Evolutionary conservation across 1,140 invertebrate species (phyloP).

Genomic region (Atta colombica): DNA sequence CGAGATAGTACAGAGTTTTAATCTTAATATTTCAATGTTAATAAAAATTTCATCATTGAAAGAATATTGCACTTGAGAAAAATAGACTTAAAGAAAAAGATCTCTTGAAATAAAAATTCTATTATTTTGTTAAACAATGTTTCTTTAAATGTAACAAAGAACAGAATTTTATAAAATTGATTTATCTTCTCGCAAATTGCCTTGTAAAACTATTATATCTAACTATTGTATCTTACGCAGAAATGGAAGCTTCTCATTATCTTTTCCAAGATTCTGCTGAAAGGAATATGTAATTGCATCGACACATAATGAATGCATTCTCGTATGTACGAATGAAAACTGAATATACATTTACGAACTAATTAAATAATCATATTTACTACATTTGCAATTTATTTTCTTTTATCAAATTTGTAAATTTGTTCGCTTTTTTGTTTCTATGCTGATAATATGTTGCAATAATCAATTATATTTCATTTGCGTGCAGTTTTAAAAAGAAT

Average conservation of each 20-base stretch:
- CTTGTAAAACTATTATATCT: neutral
- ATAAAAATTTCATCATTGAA: neutral
- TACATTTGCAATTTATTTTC: conserved; percentile 5
- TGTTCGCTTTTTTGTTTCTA: neutral
- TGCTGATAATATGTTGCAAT: neutral
- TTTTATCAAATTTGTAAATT: neutral
- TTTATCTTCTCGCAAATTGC: neutral
- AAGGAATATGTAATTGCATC: conserved; percentile 15
- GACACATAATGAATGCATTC: conserved; percentile 8
- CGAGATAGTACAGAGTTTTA: neutral
- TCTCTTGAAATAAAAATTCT: neutral
- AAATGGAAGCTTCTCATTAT: neutral
- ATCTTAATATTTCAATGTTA: neutral
- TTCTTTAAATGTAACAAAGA: neutral
- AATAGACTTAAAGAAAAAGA: neutral
- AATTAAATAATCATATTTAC: conserved; percentile 22
- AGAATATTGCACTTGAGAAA: neutral
- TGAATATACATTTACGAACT: neutral
- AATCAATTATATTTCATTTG: neutral
- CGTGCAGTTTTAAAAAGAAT: neutral
- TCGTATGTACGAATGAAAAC: neutral
- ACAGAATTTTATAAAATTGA: neutral
- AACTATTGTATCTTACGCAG: neutral
- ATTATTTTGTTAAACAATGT: neutral
- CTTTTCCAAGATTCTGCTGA: neutral